These are phyloP conservation scores for Gymnocypris eckloni DNA, from an alignment of 2,797 vertebrate species.

Conservation along the genomic window DNA sequence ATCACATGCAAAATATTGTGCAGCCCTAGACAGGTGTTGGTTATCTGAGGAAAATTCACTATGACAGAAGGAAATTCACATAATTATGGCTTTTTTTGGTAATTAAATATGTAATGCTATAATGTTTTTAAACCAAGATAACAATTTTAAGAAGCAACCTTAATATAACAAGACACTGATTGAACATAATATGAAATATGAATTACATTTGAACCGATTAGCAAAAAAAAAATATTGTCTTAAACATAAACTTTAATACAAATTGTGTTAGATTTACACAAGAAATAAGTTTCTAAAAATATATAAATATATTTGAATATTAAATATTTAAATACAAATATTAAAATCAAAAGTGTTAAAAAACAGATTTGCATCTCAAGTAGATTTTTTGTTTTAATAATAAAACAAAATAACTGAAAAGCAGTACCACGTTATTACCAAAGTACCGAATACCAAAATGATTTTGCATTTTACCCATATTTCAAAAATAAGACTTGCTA, in stretches of 20 bases:
- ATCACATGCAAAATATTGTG: too few relatives aligned
- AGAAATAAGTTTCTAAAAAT: background rate
- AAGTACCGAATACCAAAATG: background rate
- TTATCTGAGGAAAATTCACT: too few relatives aligned
- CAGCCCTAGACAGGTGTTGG: background rate
- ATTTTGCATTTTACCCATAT: background rate
- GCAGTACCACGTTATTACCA: background rate
- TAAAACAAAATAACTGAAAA: background rate
- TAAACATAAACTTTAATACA: background rate
- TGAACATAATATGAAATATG: background rate
- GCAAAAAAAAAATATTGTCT: too few relatives aligned
- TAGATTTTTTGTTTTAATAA: background rate
- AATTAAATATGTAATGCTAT: too few relatives aligned
- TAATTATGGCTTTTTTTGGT: too few relatives aligned
- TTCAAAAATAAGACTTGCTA: background rate
- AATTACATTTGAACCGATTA: background rate
- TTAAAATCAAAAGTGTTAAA: background rate
- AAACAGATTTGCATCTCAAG: background rate
- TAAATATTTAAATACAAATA: too few relatives aligned
- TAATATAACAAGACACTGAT: background rate
- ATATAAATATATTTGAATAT: too few relatives aligned
- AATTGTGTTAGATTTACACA: background rate
- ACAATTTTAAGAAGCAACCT: background rate
- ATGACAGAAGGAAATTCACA: too few relatives aligned
- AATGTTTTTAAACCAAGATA: too few relatives aligned